These are phyloP conservation scores for Bombylius discolor DNA, from an alignment of 2,888 invertebrate genomes.

Conservation along the genomic window DNA sequence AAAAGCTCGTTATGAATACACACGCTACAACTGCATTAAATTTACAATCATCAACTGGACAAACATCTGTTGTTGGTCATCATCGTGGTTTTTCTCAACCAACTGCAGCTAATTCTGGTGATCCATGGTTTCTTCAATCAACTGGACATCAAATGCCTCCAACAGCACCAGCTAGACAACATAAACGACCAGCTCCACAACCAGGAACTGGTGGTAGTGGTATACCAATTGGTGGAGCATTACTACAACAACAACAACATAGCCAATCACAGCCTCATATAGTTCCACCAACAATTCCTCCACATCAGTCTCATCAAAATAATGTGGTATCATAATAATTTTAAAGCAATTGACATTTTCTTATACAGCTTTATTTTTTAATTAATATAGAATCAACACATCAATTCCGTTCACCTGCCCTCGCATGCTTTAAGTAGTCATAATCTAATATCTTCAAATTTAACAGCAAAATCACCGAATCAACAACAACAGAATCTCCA, in stretches of 20 bases:
- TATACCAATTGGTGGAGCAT: slow-evolving; percentile 13
- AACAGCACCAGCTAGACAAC: slow-evolving; percentile 37
- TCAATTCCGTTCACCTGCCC: slow-evolving; percentile 31
- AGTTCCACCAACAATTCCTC: slow-evolving; percentile 34
- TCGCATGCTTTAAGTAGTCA: slow-evolving; percentile 37
- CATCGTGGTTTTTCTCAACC: slow-evolving; percentile 38
- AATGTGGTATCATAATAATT: slow-evolving; percentile 19
- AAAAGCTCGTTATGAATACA: slow-evolving; percentile 31
- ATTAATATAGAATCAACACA: slow-evolving; percentile 27
- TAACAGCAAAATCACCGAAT: slow-evolving; percentile 37
- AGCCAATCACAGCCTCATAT: slow-evolving; percentile 36
- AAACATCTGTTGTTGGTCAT: slow-evolving; percentile 36
- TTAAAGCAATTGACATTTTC: no score
- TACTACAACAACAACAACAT: slow-evolving; percentile 31
- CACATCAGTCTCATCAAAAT: slow-evolving; percentile 32
- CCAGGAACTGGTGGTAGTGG: slow-evolving; percentile 19
- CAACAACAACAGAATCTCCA: slow-evolving; percentile 27
- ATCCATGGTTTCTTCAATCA: slow-evolving; percentile 38
- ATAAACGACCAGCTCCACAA: slow-evolving; percentile 38
- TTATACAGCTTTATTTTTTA: background rate
- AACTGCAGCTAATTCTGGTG: slow-evolving; percentile 31
- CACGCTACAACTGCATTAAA: slow-evolving; percentile 33
- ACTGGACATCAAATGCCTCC: slow-evolving; percentile 39
- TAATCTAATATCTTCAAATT: slow-evolving; percentile 34
- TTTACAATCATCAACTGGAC: slow-evolving; percentile 30